Percentiles rank a stretch among this genome's conserved stretches.
Evolutionary conservation across 2,113 vertebrate genomes (phyloP).

Genomic region (Zingel zingel): DNA sequence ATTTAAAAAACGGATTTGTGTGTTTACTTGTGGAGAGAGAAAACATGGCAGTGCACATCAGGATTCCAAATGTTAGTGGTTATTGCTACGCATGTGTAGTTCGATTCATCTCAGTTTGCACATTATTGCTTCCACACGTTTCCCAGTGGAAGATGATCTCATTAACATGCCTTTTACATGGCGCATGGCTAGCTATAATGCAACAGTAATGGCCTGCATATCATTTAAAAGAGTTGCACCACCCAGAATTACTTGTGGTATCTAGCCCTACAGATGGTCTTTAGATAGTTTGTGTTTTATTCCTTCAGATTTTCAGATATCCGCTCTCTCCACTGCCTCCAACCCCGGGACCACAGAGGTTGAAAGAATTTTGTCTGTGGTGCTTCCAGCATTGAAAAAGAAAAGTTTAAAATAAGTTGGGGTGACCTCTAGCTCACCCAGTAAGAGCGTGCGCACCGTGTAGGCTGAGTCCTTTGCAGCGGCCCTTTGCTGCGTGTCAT

Average conservation of each 20-base stretch:
- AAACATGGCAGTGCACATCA: not conserved
- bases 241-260: not conserved
- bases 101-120: too few relatives aligned
- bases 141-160: not conserved
- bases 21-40: not conserved
- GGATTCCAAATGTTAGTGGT: too few relatives aligned
- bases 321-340: not conserved
- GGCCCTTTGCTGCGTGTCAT: too few relatives aligned
- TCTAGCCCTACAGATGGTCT: not conserved
- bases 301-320: not conserved
- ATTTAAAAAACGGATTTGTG: not conserved
- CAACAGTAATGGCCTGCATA: not conserved
- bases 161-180: not conserved
- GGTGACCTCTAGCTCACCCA: too few relatives aligned
- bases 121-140: too few relatives aligned
- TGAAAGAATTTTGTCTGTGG: not conserved
- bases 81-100: too few relatives aligned
- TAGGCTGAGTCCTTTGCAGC: too few relatives aligned
- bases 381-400: not conserved
- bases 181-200: not conserved
- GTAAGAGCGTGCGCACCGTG: too few relatives aligned
- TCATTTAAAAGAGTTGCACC: not conserved
- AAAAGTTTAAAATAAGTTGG: too few relatives aligned
- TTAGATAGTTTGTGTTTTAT: not conserved
- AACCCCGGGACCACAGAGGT: not conserved